Conservation (phyloP, 2,113 vertebrate species). For the Mobula birostris region DNA sequence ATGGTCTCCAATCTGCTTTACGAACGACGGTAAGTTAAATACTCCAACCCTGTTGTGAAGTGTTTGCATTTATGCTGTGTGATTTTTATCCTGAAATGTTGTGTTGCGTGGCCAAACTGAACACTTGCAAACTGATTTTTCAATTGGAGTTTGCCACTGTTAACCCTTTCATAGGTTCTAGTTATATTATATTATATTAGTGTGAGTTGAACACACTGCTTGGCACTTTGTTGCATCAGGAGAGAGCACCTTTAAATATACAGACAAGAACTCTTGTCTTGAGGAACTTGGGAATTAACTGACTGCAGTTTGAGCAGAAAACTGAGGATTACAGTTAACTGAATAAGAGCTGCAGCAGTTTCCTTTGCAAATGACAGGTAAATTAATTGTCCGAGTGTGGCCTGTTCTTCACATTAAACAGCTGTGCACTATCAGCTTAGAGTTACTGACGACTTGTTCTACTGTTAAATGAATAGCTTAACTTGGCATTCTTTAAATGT, state of each 20-base stretch:
- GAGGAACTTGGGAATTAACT: no score
- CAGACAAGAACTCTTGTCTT: background rate
- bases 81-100: background rate
- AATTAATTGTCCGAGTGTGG: no score
- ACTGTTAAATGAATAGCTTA: no score
- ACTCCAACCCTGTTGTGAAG: background rate
- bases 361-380: no score
- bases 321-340: no score
- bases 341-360: no score
- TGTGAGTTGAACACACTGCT: background rate
- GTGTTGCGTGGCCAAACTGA: background rate
- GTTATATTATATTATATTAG: no score
- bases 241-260: background rate
- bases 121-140: background rate
- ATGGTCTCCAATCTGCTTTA: slow-evolving; percentile 97
- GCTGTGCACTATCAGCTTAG: no score
- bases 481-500: no score
- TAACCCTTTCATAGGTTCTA: background rate
- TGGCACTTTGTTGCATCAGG: background rate
- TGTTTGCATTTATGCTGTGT: background rate
- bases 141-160: background rate
- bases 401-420: no score
- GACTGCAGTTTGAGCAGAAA: no score
- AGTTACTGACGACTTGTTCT: no score
- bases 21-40: slow-evolving; percentile 70